Base-by-base conservation (phyloP, 2,113 vertebrate species). In the Dolichallabes microphthalmus region DNA sequence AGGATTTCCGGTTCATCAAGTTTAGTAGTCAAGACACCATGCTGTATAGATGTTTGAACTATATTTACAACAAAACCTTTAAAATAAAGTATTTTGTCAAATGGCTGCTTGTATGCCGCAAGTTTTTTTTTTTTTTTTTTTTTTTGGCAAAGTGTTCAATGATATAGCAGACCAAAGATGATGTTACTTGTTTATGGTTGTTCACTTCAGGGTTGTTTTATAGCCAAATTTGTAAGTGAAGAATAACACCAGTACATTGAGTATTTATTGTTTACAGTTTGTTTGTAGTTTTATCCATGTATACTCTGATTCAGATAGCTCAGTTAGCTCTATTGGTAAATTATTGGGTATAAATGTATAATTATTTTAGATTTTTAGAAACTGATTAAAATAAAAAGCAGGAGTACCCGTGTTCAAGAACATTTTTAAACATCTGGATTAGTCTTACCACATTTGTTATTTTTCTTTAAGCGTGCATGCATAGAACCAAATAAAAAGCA, bases 121-220 rank as follows among this genome's bases (percentile, higher is more conserved):
- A 57, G 60, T 75, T 7, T 30, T 63, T 45, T 45, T 45, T 45
- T 45, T 39, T 6, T 45, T 45, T 45, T 45, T 45, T 39, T 39
- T 39, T 39, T 39, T 39, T 52, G 75, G 22, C 10, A 55, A 53
- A 53, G 60, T 77, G 73, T 22, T 77, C 15, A 22, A 25, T 61
- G 61, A 3, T 50, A 55, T 53, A 53, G 73, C 27, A 66, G 14
- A 79, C 77, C 84, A 85, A 85, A 85, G 71, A 63, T 52, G 77
- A 57, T 69, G 76, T 73, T 85, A 30, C 30, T 25, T 78, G 39
- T 68, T 4, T 10, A 60, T 74, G 71, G 58, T 77, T 64, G 32
- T n/a, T 57, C 10, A 4, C 35, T 80, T 85, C 53, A 85, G 71
- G 52, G 71, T 20, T 22, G 63, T 64, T 60, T 10, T 57, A 11